Evolutionary conservation across 92 coral and sea anemone species (phyloP).

Genomic region (Parazoanthus atlanticus): DNA sequence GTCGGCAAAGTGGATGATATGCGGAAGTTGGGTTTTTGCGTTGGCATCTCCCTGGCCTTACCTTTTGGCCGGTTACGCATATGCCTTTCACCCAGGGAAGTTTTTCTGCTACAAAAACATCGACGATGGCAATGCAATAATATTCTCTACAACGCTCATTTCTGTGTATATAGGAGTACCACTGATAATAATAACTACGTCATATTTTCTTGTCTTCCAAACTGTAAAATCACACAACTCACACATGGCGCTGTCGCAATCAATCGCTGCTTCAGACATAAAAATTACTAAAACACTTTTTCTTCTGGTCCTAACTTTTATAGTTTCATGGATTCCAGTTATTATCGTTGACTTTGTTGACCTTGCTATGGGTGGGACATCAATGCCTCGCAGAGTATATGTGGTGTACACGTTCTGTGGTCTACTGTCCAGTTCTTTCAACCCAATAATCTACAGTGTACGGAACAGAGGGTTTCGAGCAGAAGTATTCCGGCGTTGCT

Average conservation of each 20-base stretch:
- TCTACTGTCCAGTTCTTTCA: neutral
- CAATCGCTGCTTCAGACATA: constrained; percentile 11
- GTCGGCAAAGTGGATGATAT: constrained; percentile 5
- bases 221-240: constrained; percentile 1
- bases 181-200: neutral
- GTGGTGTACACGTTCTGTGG: constrained; percentile 8
- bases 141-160: neutral
- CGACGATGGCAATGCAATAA: neutral
- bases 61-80: neutral
- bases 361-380: neutral
- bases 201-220: neutral
- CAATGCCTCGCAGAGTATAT: neutral
- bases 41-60: neutral
- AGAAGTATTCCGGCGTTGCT: neutral
- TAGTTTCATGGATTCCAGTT: constrained; percentile 10
- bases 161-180: neutral
- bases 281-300: constrained; percentile 5
- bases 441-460: constrained; percentile 4
- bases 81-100: constrained; percentile 3
- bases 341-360: constrained; percentile 3
- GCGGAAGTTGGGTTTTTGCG: constrained; percentile 11
- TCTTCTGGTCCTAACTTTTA: neutral
- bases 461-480: neutral
- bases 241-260: neutral
- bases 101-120: constrained; percentile 8